phyloP scores from a whole-genome alignment of 2,888 invertebrate species.

The Clepsis dumicolana region DNA sequence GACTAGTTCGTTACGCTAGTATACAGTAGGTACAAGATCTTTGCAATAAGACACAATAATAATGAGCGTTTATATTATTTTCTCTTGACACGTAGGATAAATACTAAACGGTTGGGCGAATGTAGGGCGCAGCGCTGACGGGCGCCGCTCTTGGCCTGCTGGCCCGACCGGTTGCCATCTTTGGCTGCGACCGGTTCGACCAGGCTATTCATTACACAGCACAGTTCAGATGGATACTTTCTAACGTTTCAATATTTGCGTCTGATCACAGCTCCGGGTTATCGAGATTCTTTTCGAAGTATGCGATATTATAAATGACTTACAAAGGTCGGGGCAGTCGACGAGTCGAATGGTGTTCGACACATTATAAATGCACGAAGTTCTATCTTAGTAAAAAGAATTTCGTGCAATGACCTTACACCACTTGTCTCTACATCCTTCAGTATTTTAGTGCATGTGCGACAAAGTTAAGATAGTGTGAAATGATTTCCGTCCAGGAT shows the following conservation, averaged over 20 bases:
- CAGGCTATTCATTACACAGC: conserved; percentile 65
- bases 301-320: conserved; percentile 11
- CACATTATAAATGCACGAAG: background rate
- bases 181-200: conserved; percentile 79
- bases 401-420: background rate
- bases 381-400: background rate
- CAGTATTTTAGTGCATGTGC: background rate
- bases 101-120: conserved; percentile 60
- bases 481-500: too few relatives aligned
- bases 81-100: conserved; percentile 43
- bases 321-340: conserved; percentile 19
- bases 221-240: conserved; percentile 61
- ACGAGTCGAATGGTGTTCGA: background rate
- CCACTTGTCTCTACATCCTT: background rate
- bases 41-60: background rate
- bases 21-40: background rate
- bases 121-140: conserved; percentile 67
- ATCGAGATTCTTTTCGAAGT: conserved; percentile 47
- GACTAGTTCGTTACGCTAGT: too few relatives aligned
- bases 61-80: conserved; percentile 1
- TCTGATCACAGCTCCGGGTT: conserved; percentile 47
- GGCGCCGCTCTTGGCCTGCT: conserved; percentile 73
- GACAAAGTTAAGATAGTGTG: too few relatives aligned
- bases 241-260: conserved; percentile 58
- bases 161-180: conserved; percentile 79